These are phyloP conservation scores for Plecturocebus donacophilus DNA, from an alignment of 2,113 vertebrate species.

Conservation along the genomic window DNA sequence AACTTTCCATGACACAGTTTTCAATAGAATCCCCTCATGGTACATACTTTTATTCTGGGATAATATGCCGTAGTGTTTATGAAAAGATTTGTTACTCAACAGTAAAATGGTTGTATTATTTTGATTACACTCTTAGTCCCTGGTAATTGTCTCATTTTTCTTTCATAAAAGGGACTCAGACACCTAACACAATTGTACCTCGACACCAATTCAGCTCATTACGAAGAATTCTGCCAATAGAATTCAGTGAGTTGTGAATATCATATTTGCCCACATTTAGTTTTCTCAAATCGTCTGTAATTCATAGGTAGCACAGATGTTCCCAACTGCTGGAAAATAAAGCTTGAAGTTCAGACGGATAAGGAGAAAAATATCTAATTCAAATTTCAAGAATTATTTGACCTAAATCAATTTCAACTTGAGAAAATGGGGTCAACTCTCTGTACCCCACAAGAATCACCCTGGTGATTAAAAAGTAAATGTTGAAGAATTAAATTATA, in stretches of 20 bases:
- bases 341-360: constrained; percentile 50
- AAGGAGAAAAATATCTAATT: constrained; percentile 71
- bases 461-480: constrained; percentile 76
- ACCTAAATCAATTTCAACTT: constrained; percentile 72
- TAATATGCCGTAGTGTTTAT: constrained; percentile 2
- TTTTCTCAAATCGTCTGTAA: constrained; percentile 32
- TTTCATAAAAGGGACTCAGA: constrained; percentile 58
- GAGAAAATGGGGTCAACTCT: constrained; percentile 77
- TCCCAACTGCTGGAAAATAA: constrained; percentile 68
- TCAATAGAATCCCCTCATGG: background rate
- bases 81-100: constrained; percentile 57
- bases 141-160: constrained; percentile 64
- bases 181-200: background rate
- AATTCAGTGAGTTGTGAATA: constrained; percentile 18
- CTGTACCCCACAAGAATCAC: constrained; percentile 65
- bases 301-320: constrained; percentile 57
- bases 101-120: constrained; percentile 48
- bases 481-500: constrained; percentile 78
- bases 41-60: constrained; percentile 23
- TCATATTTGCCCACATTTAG: constrained; percentile 19
- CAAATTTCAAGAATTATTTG: constrained; percentile 74
- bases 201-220: background rate
- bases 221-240: constrained; percentile 2
- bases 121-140: constrained; percentile 52
- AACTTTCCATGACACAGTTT: constrained; percentile 31